These are phyloP conservation scores for Phyllostomus discolor DNA, from an alignment of 2,113 vertebrate genomes.

Conservation along the genomic window DNA sequence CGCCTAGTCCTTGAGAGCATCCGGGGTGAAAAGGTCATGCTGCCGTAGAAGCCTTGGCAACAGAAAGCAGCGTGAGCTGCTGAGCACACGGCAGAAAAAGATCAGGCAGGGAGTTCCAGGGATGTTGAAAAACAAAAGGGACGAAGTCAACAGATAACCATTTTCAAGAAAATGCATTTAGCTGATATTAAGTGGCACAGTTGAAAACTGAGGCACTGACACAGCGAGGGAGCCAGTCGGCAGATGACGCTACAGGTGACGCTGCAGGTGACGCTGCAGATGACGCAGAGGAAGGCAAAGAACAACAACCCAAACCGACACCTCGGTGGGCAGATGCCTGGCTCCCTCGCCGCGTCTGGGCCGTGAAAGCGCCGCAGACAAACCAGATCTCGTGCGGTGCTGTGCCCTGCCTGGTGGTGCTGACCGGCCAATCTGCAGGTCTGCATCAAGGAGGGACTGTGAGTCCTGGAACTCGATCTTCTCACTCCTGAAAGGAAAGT, in stretches of 20 bases:
- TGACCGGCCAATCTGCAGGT: background rate
- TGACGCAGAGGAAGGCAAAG: background rate
- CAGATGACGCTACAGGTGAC: background rate
- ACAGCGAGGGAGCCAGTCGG: background rate
- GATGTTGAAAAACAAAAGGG: background rate
- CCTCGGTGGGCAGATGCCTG: rapidly evolving
- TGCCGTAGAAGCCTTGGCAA: background rate
- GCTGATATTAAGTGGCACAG: background rate
- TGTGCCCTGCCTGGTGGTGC: no score
- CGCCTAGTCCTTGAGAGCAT: background rate
- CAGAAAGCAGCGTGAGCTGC: background rate
- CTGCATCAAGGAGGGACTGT: background rate
- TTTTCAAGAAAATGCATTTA: background rate
- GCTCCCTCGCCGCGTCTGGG: background rate
- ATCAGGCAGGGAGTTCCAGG: background rate
- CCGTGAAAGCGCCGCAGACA: background rate
- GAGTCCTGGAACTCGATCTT: background rate
- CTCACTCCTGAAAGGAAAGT: background rate
- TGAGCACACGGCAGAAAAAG: background rate
- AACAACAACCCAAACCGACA: background rate
- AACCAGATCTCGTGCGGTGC: background rate
- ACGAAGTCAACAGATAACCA: background rate
- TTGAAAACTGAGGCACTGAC: background rate
- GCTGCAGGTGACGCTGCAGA: background rate
- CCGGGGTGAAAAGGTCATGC: background rate